A percentile compares a stretch with the other conserved stretches of the same genome.
Evolutionary conservation across 1,140 invertebrate genomes (phyloP).

Genomic region (Acromyrmex heyeri): DNA sequence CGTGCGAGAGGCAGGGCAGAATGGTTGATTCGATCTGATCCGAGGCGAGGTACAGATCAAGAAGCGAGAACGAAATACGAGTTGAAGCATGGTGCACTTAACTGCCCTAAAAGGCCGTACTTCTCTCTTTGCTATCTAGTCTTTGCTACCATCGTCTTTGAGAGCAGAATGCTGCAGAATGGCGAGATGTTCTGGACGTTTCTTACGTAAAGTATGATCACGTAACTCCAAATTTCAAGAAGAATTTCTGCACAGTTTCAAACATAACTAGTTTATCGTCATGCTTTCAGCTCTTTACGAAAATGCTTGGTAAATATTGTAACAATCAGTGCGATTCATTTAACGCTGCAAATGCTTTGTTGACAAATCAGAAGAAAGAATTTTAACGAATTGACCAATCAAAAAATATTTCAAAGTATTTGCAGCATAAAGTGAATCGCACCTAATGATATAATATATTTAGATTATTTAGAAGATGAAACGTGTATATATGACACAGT

Average conservation of each 20-base stretch:
- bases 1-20: slow-evolving; percentile 74
- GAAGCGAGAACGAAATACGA: slow-evolving; percentile 66
- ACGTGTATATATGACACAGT: neutral
- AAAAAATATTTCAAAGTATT: no score
- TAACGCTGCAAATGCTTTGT: no score
- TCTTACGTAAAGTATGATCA: slow-evolving; percentile 29
- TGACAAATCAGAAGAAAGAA: no score
- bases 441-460: no score
- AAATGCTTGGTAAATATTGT: neutral
- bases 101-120: slow-evolving; percentile 84
- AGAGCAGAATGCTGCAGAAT: slow-evolving; percentile 40
- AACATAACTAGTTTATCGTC: neutral
- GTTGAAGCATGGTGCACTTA: slow-evolving; percentile 75
- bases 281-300: neutral
- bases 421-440: no score
- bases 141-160: slow-evolving; percentile 77
- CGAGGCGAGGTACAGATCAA: slow-evolving; percentile 69
- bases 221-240: neutral
- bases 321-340: neutral
- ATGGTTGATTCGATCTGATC: slow-evolving; percentile 66
- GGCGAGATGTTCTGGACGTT: slow-evolving; percentile 45
- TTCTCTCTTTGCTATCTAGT: slow-evolving; percentile 81
- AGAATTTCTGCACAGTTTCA: neutral
- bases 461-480: neutral
- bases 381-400: no score